A percentile compares a stretch with the other conserved stretches of the same genome.
Conservation (phyloP, 2,797 vertebrate genomes). For the Lycodopsis pacificus region DNA sequence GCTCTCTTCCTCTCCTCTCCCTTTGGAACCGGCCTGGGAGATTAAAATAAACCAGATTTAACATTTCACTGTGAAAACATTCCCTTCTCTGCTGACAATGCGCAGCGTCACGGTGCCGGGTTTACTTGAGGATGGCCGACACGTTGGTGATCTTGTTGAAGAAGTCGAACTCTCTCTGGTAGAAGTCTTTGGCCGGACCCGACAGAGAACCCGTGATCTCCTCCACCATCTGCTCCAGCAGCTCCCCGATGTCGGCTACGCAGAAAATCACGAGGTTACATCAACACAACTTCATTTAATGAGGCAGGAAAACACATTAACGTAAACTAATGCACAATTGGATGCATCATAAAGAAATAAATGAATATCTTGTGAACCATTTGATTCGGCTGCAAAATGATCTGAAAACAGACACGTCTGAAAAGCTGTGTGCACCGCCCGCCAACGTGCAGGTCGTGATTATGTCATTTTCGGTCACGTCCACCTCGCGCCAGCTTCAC, state of each 20-base stretch:
- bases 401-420: too few relatives aligned
- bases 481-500: too few relatives aligned
- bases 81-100: not conserved
- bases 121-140: constrained; percentile 96
- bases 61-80: rapidly evolving
- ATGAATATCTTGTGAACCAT: too few relatives aligned
- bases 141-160: constrained; percentile 99
- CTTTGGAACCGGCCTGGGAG: constrained; percentile 93
- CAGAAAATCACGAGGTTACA: not conserved
- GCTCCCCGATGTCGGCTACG: constrained; percentile 95
- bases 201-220: constrained; percentile 95
- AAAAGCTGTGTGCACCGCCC: too few relatives aligned
- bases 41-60: constrained; percentile 7
- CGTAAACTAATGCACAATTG: too few relatives aligned
- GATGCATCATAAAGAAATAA: too few relatives aligned
- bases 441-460: too few relatives aligned
- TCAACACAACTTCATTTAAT: not conserved
- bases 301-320: not conserved
- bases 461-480: too few relatives aligned
- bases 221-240: constrained; percentile 95
- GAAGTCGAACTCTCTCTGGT: constrained; percentile 97
- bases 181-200: constrained; percentile 97
- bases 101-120: too few relatives aligned
- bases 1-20: constrained; percentile 96
- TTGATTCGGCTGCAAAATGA: too few relatives aligned